Conservation (phyloP, 1,140 invertebrate genomes). For the Augochlora pura region DNA sequence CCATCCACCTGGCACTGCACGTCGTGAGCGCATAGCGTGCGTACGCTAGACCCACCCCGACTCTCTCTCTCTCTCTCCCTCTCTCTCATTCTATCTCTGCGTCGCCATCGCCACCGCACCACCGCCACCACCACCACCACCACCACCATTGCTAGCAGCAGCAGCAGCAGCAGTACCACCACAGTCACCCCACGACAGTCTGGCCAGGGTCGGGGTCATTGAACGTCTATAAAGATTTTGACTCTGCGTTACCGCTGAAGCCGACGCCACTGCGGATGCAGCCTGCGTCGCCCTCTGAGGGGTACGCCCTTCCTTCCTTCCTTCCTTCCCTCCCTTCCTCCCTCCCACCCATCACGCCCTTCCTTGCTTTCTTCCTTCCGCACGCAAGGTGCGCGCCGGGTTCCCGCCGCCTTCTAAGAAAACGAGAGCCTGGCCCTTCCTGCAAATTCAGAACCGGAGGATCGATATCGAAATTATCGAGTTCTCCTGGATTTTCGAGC, state of each 20-base stretch:
- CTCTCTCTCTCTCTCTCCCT: conserved; percentile 33
- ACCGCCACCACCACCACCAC: conserved; percentile 29
- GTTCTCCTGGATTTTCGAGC: background rate
- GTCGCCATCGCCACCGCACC: conserved; percentile 30
- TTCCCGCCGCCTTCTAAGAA: conserved; percentile 12
- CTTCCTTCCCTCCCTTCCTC: too few species aligned
- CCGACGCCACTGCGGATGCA: conserved; percentile 49
- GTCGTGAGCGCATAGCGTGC: conserved; percentile 61
- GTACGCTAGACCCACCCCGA: conserved; percentile 52
- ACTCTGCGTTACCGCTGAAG: conserved; percentile 71
- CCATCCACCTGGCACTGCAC: conserved; percentile 61
- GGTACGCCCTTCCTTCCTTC: conserved; percentile 46
- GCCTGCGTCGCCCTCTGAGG: conserved; percentile 30
- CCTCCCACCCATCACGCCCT: background rate
- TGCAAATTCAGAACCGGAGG: background rate
- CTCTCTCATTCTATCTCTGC: conserved; percentile 27
- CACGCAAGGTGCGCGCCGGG: conserved; percentile 15
- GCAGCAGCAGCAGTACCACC: background rate
- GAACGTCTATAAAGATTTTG: conserved; percentile 81
- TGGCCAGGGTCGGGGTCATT: conserved; percentile 81
- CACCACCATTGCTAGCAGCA: too few species aligned
- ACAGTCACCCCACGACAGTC: conserved; percentile 70
- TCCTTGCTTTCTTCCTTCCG: too few species aligned
- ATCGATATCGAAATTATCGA: conserved; percentile 28
- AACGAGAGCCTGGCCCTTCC: background rate